Percentiles rank a stretch among this genome's conserved stretches.
Conservation (phyloP, 2,113 vertebrate species). For the Malurus cyaneus region DNA sequence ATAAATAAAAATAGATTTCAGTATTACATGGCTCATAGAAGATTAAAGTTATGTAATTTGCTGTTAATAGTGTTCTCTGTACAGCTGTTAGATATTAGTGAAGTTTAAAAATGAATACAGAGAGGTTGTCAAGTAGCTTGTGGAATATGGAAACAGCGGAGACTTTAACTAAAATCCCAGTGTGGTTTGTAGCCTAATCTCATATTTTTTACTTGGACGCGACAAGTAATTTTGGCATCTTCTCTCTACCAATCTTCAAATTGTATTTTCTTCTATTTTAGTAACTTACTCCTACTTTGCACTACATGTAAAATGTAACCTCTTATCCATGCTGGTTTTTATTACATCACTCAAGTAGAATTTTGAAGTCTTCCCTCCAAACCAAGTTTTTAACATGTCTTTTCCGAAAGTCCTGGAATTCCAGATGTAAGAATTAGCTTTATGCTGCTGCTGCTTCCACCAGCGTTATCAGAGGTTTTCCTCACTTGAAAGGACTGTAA, state of each 20-base stretch:
- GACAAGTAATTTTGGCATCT: neutral
- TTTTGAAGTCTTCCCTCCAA: neutral
- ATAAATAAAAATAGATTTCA: neutral
- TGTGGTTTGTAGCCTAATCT: neutral
- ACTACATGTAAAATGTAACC: neutral
- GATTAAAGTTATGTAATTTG: neutral
- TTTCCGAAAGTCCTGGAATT: neutral
- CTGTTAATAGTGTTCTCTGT: neutral
- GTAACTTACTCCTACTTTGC: neutral
- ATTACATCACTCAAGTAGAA: neutral
- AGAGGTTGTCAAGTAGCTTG: neutral
- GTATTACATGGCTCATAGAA: neutral
- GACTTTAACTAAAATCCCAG: neutral
- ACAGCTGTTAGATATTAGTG: neutral
- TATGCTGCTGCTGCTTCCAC: neutral
- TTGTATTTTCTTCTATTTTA: neutral
- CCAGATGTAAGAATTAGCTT: neutral
- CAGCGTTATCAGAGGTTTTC: neutral
- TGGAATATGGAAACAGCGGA: neutral
- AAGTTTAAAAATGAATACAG: neutral
- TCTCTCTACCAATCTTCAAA: neutral
- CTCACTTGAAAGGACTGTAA: neutral
- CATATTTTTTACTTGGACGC: neutral
- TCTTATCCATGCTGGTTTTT: neutral
- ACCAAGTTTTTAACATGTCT: fast-evolving